Percentiles rank a stretch among this genome's conserved stretches.
Conservation (phyloP, 2,797 vertebrate species). For the Xenopus petersii region DNA sequence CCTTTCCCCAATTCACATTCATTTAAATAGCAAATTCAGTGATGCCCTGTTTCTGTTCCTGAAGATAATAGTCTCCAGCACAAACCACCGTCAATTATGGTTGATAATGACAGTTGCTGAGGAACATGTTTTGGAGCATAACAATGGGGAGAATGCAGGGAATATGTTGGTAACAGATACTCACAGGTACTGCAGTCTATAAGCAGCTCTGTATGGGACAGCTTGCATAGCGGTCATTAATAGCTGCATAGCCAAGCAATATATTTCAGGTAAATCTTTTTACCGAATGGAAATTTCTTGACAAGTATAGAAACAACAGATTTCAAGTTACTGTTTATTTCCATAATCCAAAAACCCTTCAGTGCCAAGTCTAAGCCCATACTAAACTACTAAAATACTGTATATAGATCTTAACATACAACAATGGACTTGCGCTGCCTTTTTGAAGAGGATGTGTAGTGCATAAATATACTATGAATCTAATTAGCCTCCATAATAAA, state of each 20-base stretch:
- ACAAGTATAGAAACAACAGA: too few relatives aligned
- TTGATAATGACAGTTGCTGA: slow-evolving; percentile 33
- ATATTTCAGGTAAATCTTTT: background rate
- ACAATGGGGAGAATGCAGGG: slow-evolving; percentile 19
- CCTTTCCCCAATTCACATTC: slow-evolving; percentile 28
- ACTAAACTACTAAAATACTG: too few relatives aligned
- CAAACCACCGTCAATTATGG: slow-evolving; percentile 29
- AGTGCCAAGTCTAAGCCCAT: too few relatives aligned
- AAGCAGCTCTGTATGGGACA: background rate
- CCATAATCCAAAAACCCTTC: too few relatives aligned
- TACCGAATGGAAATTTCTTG: background rate
- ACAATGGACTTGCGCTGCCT: too few relatives aligned
- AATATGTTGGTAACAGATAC: slow-evolving; percentile 4
- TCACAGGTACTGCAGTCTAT: background rate
- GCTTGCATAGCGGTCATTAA: background rate
- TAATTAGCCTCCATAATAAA: too few relatives aligned
- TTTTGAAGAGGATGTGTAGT: too few relatives aligned
- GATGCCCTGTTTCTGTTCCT: slow-evolving; percentile 26
- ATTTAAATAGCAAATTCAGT: slow-evolving; percentile 36
- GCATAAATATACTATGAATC: too few relatives aligned
- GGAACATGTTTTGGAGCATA: slow-evolving; percentile 11
- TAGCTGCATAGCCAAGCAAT: background rate
- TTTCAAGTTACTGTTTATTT: too few relatives aligned
- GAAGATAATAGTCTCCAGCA: slow-evolving; percentile 35
- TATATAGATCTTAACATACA: too few relatives aligned